A percentile compares a stretch with the other conserved stretches of the same genome.
Evolutionary conservation across 2,113 vertebrate genomes (phyloP).

Genomic region (Collichthys lucidus): DNA sequence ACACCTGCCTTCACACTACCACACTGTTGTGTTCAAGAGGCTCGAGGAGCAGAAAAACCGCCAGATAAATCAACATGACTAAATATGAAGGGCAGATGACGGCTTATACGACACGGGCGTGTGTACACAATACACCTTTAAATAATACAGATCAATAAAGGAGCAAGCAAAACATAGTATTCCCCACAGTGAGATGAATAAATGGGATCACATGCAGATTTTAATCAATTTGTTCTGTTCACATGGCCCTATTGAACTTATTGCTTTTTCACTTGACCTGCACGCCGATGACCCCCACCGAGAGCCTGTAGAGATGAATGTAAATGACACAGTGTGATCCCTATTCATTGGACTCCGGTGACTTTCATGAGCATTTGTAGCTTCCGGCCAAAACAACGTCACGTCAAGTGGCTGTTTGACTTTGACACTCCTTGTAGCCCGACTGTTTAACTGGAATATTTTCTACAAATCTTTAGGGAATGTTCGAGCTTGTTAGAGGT

Average conservation of each 20-base stretch:
- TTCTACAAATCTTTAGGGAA: conserved; percentile 38
- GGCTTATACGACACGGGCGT: not conserved
- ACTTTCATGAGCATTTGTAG: conserved; percentile 29
- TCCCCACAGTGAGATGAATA: not conserved
- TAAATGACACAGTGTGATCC: conserved; percentile 26
- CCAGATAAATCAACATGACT: not conserved
- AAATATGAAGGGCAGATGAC: not conserved
- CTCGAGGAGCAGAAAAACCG: not conserved
- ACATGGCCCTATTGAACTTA: conserved; percentile 24
- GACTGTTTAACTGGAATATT: conserved; percentile 45
- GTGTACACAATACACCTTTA: not conserved
- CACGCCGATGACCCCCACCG: conserved; percentile 33
- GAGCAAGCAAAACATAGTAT: not conserved
- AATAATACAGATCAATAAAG: not conserved
- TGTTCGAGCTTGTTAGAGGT: conserved; percentile 20
- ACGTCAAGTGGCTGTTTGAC: conserved; percentile 37
- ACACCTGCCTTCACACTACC: conserved; percentile 75
- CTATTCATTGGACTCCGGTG: conserved; percentile 6
- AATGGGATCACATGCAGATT: not conserved
- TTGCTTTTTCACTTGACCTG: conserved; percentile 48
- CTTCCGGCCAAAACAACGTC: conserved; percentile 43
- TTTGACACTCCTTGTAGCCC: conserved; percentile 22
- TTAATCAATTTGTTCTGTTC: conserved; percentile 26
- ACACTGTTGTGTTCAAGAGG: conserved; percentile 51
- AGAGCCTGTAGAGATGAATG: conserved; percentile 21